Conservation (phyloP, 37 sponge, comb jelly and placozoan genomes). For the Hexactinellida sp. region DNA sequence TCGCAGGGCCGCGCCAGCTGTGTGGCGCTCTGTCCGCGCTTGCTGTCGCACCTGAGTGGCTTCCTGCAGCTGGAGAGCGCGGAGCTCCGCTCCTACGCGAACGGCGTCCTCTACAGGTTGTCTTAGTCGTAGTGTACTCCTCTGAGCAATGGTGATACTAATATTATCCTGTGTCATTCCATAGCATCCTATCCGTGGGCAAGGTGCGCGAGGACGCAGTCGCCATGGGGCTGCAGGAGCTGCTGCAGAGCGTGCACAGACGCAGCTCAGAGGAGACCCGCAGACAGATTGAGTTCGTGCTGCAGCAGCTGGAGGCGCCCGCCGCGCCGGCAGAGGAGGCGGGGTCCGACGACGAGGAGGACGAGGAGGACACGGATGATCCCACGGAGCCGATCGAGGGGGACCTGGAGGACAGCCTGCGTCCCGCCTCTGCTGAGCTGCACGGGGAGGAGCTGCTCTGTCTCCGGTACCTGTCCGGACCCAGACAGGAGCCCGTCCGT, state of each 20-base stretch:
- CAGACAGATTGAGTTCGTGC: neutral
- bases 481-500: neutral
- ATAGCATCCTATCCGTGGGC: slow-evolving; percentile 31
- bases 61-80: slow-evolving; percentile 12
- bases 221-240: slow-evolving; percentile 27
- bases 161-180: too few relatives aligned
- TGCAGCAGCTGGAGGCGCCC: neutral
- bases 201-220: slow-evolving; percentile 33
- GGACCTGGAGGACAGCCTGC: neutral
- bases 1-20: slow-evolving; percentile 22
- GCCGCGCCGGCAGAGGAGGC: neutral
- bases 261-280: neutral
- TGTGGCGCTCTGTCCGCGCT: neutral
- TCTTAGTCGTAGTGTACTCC: neutral
- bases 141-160: neutral
- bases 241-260: neutral
- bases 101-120: slow-evolving; percentile 60
- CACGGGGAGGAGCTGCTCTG: slow-evolving; percentile 1
- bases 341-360: neutral
- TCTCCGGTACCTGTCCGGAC: neutral
- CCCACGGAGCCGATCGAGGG: neutral
- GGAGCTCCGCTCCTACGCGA: slow-evolving; percentile 54
- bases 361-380: slow-evolving; percentile 13
- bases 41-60: neutral
- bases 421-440: neutral